Percentiles rank a stretch among this genome's conserved stretches.
Evolutionary conservation across 2,113 vertebrate species (phyloP).

Genomic region (Dicentrarchus labrax): DNA sequence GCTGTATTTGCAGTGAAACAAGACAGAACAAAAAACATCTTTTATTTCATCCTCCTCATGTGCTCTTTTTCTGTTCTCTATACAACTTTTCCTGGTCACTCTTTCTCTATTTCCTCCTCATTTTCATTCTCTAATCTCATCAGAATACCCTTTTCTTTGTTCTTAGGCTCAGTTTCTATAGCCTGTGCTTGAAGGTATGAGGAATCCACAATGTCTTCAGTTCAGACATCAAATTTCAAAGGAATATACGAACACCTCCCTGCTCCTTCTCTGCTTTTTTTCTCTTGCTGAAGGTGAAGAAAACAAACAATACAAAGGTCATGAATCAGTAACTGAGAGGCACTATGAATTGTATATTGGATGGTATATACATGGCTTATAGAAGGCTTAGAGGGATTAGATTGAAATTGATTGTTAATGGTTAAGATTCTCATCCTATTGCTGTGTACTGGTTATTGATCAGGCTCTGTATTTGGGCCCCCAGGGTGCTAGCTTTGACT

Average conservation of each 20-base stretch:
- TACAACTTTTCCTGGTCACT: conserved; percentile 2
- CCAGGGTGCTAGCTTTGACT: neutral
- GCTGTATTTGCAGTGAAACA: conserved; percentile 19
- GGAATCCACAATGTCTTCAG: neutral
- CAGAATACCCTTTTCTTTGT: neutral
- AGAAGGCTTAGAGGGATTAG: conserved; percentile 39
- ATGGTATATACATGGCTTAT: conserved; percentile 28
- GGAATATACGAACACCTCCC: neutral
- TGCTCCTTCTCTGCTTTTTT: neutral
- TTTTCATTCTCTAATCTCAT: conserved; percentile 1
- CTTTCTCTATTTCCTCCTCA: neutral
- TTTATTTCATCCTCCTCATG: conserved; percentile 7
- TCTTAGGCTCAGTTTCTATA: conserved; percentile 11
- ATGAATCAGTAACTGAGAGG: conserved; percentile 33
- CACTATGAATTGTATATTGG: conserved; percentile 14
- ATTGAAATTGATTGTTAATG: conserved; percentile 66
- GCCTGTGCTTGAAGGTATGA: neutral
- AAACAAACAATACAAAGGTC: conserved; percentile 21
- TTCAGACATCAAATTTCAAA: conserved; percentile 18
- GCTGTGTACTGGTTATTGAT: conserved; percentile 55
- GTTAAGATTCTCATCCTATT: conserved; percentile 47
- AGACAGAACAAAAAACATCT: conserved; percentile 22
- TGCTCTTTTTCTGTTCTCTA: neutral
- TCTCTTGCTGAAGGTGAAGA: neutral
- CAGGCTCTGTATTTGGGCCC: neutral